phyloP scores from a whole-genome alignment of 2,888 invertebrate genomes.

The Onchidella celtica region DNA sequence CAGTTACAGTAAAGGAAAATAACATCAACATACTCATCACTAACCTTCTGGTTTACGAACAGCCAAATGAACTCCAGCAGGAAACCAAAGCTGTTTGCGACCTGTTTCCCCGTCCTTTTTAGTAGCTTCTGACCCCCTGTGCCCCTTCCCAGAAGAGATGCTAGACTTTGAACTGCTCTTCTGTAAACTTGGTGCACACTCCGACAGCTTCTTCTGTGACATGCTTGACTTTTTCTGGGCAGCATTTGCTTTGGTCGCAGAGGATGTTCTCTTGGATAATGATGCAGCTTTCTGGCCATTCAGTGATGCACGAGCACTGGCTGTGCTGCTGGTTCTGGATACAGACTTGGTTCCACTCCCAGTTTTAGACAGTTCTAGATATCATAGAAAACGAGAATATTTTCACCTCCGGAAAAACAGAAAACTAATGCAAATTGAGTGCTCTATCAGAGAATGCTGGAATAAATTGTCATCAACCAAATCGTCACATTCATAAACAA shows the following conservation, averaged over 20 bases:
- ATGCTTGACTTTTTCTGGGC: background rate
- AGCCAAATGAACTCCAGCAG: constrained; percentile 45
- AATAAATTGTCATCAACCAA: too few species aligned
- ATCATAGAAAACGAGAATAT: too few species aligned
- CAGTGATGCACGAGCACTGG: background rate
- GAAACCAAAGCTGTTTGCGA: constrained; percentile 49
- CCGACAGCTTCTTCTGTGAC: background rate
- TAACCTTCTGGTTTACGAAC: constrained; percentile 1
- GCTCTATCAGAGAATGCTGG: background rate
- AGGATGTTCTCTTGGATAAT: background rate
- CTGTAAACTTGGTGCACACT: background rate
- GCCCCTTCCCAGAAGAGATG: background rate
- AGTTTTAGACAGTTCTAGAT: too few species aligned
- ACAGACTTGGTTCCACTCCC: background rate
- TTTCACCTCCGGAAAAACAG: too few species aligned
- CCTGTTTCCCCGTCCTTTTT: background rate
- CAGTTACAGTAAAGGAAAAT: too few species aligned
- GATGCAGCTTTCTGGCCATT: background rate
- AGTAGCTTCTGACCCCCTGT: background rate
- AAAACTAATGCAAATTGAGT: too few species aligned
- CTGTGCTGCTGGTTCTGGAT: background rate
- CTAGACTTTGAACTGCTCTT: background rate
- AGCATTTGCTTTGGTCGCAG: background rate
- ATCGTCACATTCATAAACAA: too few species aligned
- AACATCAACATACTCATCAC: too few species aligned